Base-by-base conservation (phyloP, 2,113 vertebrate genomes). In the Corythaixoides concolor region DNA sequence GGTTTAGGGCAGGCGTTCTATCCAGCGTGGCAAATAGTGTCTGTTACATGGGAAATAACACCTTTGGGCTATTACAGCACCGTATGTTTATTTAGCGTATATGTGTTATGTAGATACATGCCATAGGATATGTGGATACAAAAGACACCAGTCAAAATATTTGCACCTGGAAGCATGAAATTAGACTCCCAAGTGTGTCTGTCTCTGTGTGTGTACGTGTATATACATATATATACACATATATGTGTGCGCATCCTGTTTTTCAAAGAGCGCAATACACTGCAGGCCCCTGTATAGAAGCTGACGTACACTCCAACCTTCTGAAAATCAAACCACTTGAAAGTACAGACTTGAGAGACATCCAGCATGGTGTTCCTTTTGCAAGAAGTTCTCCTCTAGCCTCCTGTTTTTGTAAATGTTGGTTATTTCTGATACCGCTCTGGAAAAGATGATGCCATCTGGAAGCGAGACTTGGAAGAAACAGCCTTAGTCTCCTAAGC, bases 81-180 rank as follows among this genome's bases (percentile, higher is more conserved):
- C 8, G 1, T 53, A 9, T 86, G 21, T 93, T 88, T 94, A 82
- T 91, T 84, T 91, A 85, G 52, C 0, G 0, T 55, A 17, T 3
- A 2, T 60, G 17, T 63, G 35, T 86, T 83, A 58, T 62, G 39
- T 69, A 81, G 80, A 85, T 72, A 50, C 2, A 0, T 19, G 60
- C 70, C 66, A 66, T 32, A 43, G 76, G 56, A 45, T 72, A 39
- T 45, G 33, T 8, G 33, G 60, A 56, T 87, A 67, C 32, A 63
- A 82, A 94, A 95, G 55, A 58, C 23, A 72, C 0, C 0, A 60
- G 45, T 43, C 53, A 90, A 93, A 95, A 77, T 89, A 89, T 88
- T 93, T 93, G 90, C 75, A 95, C 68, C 86, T 92, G 77, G 77
- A 95, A 95, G 89, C 55, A 59, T 32, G 45, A 84, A 74, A 90